Percentiles rank a stretch among this genome's conserved stretches.
phyloP scores from a whole-genome alignment of 2,888 invertebrate species.

The Aphodius granarius region DNA sequence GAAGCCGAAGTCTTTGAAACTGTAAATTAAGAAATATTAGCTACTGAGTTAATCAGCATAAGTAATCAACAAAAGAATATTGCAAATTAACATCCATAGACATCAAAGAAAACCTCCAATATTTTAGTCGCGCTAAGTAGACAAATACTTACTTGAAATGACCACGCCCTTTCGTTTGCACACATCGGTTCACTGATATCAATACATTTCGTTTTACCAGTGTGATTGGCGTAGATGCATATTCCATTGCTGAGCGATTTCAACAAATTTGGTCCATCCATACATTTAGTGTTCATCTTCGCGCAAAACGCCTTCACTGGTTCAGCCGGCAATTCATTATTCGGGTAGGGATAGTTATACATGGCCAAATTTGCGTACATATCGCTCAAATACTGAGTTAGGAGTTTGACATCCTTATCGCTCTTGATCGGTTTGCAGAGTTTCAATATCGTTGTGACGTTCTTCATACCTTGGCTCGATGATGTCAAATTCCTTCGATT shows the following conservation, averaged over 20 bases:
- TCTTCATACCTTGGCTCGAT: slow-evolving; percentile 67
- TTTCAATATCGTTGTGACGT: slow-evolving; percentile 72
- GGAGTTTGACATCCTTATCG: slow-evolving; percentile 55
- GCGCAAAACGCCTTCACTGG: slow-evolving; percentile 74
- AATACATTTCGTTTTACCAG: slow-evolving; percentile 71
- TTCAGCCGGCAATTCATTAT: slow-evolving; percentile 78
- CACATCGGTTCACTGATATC: slow-evolving; percentile 59
- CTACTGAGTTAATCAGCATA: too few relatives aligned
- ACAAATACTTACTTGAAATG: slow-evolving; percentile 71
- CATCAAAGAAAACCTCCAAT: too few relatives aligned
- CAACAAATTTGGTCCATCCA: slow-evolving; percentile 59
- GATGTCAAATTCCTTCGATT: slow-evolving; percentile 55
- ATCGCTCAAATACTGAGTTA: slow-evolving; percentile 72
- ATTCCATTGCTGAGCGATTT: slow-evolving; percentile 68
- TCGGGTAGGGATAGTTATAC: slow-evolving; percentile 94
- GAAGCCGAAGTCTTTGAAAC: too few relatives aligned
- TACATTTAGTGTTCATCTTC: slow-evolving; percentile 49
- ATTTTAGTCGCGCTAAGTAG: too few relatives aligned
- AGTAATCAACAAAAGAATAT: too few relatives aligned
- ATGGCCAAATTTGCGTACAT: slow-evolving; percentile 84
- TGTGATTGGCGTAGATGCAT: slow-evolving; percentile 80
- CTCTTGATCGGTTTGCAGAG: slow-evolving; percentile 73
- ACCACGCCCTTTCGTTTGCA: slow-evolving; percentile 75
- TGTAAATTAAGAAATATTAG: too few relatives aligned
- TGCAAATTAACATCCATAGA: too few relatives aligned